A percentile compares a stretch with the other conserved stretches of the same genome.
Conservation (phyloP, 2,113 vertebrate species). For the Sigmodon hispidus region DNA sequence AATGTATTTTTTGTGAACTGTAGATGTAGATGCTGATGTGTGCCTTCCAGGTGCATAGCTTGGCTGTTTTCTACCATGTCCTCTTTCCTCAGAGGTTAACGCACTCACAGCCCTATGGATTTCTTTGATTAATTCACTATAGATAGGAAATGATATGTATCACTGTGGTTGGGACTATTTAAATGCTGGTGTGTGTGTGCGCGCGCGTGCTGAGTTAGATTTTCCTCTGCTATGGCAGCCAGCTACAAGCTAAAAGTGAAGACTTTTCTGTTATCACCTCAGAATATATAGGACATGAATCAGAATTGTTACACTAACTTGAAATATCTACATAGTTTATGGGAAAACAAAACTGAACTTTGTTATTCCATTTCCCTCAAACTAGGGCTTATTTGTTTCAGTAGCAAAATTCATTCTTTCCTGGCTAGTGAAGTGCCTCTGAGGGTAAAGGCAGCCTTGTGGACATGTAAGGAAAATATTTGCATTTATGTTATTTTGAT, state of each 20-base stretch:
- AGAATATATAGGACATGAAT: not conserved
- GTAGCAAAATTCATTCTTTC: not conserved
- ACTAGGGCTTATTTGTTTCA: not conserved
- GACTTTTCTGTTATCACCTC: not conserved
- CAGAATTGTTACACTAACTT: not conserved
- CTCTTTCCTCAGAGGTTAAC: not conserved
- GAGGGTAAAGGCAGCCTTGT: not conserved
- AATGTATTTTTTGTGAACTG: not conserved
- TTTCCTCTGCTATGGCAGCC: not conserved
- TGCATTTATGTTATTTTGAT: not conserved
- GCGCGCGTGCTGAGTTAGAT: not conserved
- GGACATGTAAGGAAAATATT: not conserved
- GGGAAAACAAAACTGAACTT: not conserved
- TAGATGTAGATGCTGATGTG: not conserved
- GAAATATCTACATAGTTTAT: not conserved
- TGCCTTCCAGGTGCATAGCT: not conserved
- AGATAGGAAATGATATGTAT: not conserved
- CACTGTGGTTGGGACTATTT: not conserved
- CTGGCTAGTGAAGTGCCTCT: not conserved
- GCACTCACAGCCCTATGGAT: no score
- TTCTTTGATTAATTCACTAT: not conserved
- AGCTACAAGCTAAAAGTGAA: not conserved
- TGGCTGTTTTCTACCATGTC: not conserved
- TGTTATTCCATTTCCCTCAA: not conserved
- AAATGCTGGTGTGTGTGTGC: not conserved